These are phyloP conservation scores for Euleptes europaea DNA, from an alignment of 2,113 vertebrate species.

Conservation along the genomic window DNA sequence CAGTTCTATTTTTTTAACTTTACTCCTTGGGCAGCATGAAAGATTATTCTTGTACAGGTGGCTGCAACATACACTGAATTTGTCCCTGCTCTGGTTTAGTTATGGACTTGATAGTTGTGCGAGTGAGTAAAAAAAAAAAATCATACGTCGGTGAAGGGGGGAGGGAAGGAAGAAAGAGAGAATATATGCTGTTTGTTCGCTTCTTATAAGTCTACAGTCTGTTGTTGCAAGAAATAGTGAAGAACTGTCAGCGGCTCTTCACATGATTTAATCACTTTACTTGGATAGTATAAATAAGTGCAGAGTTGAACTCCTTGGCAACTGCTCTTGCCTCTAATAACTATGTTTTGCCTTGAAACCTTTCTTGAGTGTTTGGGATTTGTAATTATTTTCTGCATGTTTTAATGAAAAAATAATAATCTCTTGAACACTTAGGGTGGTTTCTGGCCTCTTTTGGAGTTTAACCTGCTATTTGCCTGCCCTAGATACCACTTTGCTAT, in stretches of 20 bases:
- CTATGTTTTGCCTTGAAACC: conserved; percentile 36
- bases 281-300: neutral
- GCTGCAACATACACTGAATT: rapidly evolving
- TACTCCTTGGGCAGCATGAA: neutral
- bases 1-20: neutral
- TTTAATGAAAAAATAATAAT: conserved; percentile 68
- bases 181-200: neutral
- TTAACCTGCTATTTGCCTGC: conserved; percentile 48
- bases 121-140: neutral
- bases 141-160: neutral
- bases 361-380: conserved; percentile 51
- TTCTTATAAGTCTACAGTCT: neutral
- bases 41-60: neutral
- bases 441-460: conserved; percentile 54
- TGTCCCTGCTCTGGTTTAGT: neutral
- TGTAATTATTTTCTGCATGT: conserved; percentile 62
- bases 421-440: conserved; percentile 54
- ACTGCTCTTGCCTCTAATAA: conserved; percentile 18
- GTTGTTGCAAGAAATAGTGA: neutral
- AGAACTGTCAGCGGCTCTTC: no score
- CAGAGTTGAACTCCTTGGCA: conserved; percentile 1
- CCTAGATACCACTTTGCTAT: conserved; percentile 45
- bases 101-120: neutral
- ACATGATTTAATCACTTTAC: neutral
- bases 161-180: neutral